Evolutionary conservation across 2,113 vertebrate species (phyloP), one percentile per base, ranked within the genome.

Genomic region (Elaphurus davidianus): DNA sequence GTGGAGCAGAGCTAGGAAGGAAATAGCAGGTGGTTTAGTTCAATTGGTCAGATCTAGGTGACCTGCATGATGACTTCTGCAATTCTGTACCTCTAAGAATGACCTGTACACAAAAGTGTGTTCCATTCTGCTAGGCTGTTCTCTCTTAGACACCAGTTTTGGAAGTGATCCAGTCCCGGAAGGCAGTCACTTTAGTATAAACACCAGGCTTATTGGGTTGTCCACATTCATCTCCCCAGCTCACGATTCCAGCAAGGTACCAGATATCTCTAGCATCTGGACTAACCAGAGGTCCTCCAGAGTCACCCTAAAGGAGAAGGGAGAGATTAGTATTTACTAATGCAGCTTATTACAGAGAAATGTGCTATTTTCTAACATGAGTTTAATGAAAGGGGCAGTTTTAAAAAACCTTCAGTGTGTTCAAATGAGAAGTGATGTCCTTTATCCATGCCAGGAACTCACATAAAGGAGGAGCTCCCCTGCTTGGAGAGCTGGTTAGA

Each of bases 281-380:
- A 84, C 99, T 98, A 59, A 99, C 99, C 94, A 99, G 54, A 23
- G 99, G 99, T 78, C 99, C 99, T 93, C 99, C 99, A 0, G 99
- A 99, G 90, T 99, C 99, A 11, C 99, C 99, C 99, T 99, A 83
- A 87, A 17, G 81, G 47, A 78, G 50, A 95, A 85, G 10, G 36
- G 9, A 91, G 28, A 60, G 11, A 92, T 67, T 78, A 79, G 33
- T 67, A 71, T 55, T 76, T 96, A 88, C 43, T 43, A 5, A 86
- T 87, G 91, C 76, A 87, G 74, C 87, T 97, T 14, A 94, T 95
- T 90, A 59, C 15, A 23, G 50, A 87, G 59, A 7, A 78, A 87
- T 54, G 84, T 83, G 7, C 30, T 91, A 54, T 90, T 97, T 95
- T 81, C n/a, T 50, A 83, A 87, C 1, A 33, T 85, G 71, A 50